phyloP scores from a whole-genome alignment of 2,113 vertebrate species.

The Bubo blakistoni region DNA sequence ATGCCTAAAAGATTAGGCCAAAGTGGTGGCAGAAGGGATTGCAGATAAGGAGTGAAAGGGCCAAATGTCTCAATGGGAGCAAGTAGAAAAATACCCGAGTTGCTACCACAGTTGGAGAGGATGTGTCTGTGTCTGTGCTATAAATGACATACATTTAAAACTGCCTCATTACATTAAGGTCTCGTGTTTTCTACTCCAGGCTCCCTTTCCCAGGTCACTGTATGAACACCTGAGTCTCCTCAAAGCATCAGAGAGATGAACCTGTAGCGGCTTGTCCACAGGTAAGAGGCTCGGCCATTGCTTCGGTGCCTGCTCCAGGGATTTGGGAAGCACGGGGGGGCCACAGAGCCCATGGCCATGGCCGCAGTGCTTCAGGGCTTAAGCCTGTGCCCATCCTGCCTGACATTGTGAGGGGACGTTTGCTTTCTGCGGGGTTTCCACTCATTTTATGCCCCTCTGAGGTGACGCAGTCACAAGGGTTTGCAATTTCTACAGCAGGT shows the following conservation, averaged over 20 bases:
- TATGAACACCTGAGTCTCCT: neutral
- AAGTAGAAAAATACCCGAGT: neutral
- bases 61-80: neutral
- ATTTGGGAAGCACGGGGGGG: neutral
- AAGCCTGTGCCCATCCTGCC: neutral
- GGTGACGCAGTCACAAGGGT: accelerated
- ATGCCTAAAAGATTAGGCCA: neutral
- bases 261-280: neutral
- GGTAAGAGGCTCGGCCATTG: neutral
- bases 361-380: accelerated
- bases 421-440: accelerated
- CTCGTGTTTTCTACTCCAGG: neutral
- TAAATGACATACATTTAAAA: no score
- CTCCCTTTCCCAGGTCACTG: neutral
- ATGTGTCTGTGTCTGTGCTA: neutral
- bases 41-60: neutral
- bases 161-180: neutral
- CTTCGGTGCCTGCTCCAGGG: accelerated
- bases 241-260: neutral
- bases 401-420: accelerated
- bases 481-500: neutral
- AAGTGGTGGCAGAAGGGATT: neutral
- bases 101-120: neutral
- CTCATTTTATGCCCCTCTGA: accelerated
- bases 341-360: accelerated